These are phyloP conservation scores for Cataglyphis livida DNA, from an alignment of 2,888 invertebrate genomes.

Conservation along the genomic window DNA sequence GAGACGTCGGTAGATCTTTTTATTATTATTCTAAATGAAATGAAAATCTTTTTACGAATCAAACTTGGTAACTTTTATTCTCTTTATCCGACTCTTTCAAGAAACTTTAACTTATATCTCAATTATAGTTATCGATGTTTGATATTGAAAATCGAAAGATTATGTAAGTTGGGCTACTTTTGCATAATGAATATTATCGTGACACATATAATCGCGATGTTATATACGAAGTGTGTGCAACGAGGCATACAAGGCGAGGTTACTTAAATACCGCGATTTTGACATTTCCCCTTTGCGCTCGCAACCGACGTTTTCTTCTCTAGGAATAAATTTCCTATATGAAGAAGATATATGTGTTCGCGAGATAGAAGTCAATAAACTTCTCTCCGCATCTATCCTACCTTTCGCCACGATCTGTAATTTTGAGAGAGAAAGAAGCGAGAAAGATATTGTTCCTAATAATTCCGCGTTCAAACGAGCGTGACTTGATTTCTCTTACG, in stretches of 20 bases:
- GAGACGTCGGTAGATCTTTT: not conserved
- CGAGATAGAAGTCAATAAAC: constrained; percentile 55
- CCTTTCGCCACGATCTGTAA: constrained; percentile 45
- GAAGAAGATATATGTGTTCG: constrained; percentile 39
- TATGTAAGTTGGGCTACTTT: too few species aligned
- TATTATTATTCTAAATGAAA: not conserved
- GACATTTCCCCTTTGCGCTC: constrained; percentile 66
- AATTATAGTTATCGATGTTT: not conserved
- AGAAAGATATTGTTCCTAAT: constrained; percentile 53
- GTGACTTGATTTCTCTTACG: constrained; percentile 60
- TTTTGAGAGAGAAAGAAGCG: constrained; percentile 43
- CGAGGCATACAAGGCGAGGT: constrained; percentile 20
- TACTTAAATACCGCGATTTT: constrained; percentile 58
- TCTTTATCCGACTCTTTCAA: not conserved
- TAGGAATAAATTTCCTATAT: constrained; percentile 16
- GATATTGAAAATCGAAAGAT: not conserved
- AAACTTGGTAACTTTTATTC: not conserved
- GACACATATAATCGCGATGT: not conserved
- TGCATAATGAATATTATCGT: not conserved
- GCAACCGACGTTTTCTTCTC: constrained; percentile 56
- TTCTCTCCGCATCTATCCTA: constrained; percentile 43
- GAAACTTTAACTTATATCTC: not conserved
- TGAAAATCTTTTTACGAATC: not conserved
- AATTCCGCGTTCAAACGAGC: constrained; percentile 59
- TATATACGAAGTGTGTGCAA: not conserved